phyloP scores from a whole-genome alignment of 23 tunicate species.

The Trididemnum clinides region DNA sequence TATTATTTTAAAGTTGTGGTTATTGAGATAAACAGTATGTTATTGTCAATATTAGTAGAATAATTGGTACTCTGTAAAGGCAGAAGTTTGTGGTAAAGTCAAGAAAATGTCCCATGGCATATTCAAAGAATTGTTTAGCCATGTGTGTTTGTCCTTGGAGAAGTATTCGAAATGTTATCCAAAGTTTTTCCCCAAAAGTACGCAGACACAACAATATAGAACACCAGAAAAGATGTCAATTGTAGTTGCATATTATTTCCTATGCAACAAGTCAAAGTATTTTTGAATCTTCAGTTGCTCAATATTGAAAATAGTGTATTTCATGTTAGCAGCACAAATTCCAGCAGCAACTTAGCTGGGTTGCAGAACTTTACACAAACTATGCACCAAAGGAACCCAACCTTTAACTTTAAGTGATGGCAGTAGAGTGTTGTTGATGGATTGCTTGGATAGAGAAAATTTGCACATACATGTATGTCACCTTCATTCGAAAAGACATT shows the following conservation, averaged over 20 bases:
- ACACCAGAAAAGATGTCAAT: neutral
- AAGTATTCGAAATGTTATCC: too few relatives aligned
- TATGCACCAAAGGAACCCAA: constrained; percentile 15
- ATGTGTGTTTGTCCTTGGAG: too few relatives aligned
- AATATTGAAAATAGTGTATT: constrained; percentile 2
- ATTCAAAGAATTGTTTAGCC: too few relatives aligned
- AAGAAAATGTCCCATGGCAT: too few relatives aligned
- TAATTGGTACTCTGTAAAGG: too few relatives aligned
- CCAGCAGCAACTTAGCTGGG: neutral
- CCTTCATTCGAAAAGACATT: neutral
- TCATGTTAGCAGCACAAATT: neutral
- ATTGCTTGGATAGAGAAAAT: neutral
- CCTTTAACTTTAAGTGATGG: neutral
- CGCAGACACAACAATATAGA: too few relatives aligned
- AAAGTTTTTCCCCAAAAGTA: too few relatives aligned
- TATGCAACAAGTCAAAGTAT: neutral
- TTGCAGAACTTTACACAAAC: neutral
- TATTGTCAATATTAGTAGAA: too few relatives aligned
- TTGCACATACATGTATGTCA: neutral
- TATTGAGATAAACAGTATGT: too few relatives aligned
- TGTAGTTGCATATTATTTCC: neutral
- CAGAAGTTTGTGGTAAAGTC: too few relatives aligned
- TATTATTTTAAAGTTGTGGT: too few relatives aligned
- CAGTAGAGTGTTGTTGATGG: constrained; percentile 4
- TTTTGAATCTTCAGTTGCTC: constrained; percentile 15